Evolutionary conservation across 2,797 vertebrate genomes (phyloP), one percentile per base, ranked within the genome.

Genomic region (Lacerta agilis): DNA sequence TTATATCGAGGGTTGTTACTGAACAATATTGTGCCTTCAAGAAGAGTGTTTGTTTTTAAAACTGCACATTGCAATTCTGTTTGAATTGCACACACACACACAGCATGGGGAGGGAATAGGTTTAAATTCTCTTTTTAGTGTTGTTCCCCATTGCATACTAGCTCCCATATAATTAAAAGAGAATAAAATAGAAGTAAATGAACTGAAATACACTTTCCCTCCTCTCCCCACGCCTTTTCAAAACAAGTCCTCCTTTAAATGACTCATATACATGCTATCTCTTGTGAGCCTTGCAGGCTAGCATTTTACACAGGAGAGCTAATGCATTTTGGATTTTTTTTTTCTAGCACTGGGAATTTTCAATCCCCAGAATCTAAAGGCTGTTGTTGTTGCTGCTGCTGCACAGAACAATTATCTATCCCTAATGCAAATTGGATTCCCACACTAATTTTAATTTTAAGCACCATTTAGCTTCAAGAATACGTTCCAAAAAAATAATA

Each of bases 351-450:
- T 80, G 91, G 90, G 91, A 95, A 94, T 93, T 91, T 87, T 92
- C 82, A 83, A 86, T 87, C 91, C 85, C 79, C 3, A 0, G 88
- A 80, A 94, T 92, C 92, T 93, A 94, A 94, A 92, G 90, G 72
- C 80, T 72, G 79, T 33, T 33, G 33, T 33, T n/a, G n/a, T n/a
- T n/a, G n/a, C n/a, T 33, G 33, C 33, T 33, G 33, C 33, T 33
- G 89, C 91, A 91, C 20, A 43, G 8, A 69, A 78, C 79, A 83
- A 92, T 23, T 91, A 85, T 88, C 79, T 90, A 89, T 79, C 88
- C 94, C 91, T 93, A 92, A 94, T 90, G 89, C 87, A 95, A 93
- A 91, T 93, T 77, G 83, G 86, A 92, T 33, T 92, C 80, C 87
- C 80, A 55, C 69, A 72, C 43, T 92, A 92, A 92, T 91, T 93